A percentile compares a stretch with the other conserved stretches of the same genome.
These are phyloP conservation scores for Laupala kohalensis DNA, from an alignment of 1,140 invertebrate species.

Conservation along the genomic window DNA sequence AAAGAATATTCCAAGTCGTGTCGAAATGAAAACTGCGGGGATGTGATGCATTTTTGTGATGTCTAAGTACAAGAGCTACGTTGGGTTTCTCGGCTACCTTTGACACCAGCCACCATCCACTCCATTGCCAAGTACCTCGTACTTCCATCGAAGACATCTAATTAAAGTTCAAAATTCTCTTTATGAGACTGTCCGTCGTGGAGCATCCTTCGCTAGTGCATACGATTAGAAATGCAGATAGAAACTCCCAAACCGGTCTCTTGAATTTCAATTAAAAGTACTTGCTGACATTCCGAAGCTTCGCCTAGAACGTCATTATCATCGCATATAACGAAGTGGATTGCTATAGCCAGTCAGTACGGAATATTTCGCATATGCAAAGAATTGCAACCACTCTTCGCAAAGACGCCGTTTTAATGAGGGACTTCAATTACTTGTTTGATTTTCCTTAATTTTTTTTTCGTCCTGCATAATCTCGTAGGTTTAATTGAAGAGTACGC, in stretches of 20 bases:
- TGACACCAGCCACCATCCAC: no score
- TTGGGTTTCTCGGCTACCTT: not conserved
- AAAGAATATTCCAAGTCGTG: no score
- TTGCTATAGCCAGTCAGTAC: not conserved
- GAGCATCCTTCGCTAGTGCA: not conserved
- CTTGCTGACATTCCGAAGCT: not conserved
- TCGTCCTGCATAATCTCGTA: not conserved
- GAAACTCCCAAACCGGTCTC: not conserved
- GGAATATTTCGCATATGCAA: not conserved
- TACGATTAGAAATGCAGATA: not conserved
- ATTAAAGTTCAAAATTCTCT: not conserved
- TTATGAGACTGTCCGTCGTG: not conserved
- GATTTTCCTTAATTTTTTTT: not conserved
- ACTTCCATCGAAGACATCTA: not conserved
- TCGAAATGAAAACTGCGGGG: no score
- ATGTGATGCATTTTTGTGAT: no score
- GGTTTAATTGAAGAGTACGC: no score
- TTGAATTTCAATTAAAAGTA: not conserved
- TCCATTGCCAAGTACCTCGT: no score
- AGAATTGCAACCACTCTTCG: not conserved
- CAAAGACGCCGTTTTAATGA: not conserved
- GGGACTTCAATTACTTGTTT: no score
- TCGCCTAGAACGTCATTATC: not conserved
- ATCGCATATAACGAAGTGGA: not conserved
- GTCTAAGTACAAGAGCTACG: no score